Conservation (phyloP, 2,797 vertebrate genomes). For the Emydoidea blandingii region DNA sequence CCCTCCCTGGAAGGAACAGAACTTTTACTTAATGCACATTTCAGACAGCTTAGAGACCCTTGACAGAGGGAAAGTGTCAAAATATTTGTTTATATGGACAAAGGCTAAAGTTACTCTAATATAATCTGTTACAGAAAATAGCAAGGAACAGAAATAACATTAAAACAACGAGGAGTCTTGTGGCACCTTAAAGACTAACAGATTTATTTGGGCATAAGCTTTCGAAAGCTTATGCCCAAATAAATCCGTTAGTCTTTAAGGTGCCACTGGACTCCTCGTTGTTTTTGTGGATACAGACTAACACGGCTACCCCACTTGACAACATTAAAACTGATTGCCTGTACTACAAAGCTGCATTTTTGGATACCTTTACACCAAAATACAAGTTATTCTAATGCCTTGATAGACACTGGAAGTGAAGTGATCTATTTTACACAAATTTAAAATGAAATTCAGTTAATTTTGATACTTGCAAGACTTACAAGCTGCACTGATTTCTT, state of each 20-base stretch:
- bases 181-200: too few species aligned
- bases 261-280: too few species aligned
- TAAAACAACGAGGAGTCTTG: neutral
- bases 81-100: neutral
- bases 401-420: neutral
- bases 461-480: neutral
- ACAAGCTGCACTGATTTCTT: slow-evolving; percentile 12
- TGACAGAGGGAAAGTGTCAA: slow-evolving; percentile 17
- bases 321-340: slow-evolving; percentile 10
- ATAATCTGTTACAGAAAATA: neutral
- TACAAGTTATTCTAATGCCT: neutral
- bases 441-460: slow-evolving; percentile 13
- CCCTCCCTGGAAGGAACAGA: neutral
- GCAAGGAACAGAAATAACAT: slow-evolving; percentile 11
- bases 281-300: too few species aligned
- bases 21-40: rapidly evolving
- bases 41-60: neutral
- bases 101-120: neutral
- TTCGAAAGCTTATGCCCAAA: too few species aligned
- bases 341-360: slow-evolving; percentile 15
- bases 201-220: too few species aligned
- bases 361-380: slow-evolving; percentile 17
- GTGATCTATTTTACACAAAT: neutral
- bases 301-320: too few species aligned
- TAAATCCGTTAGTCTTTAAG: too few species aligned